Conservation (phyloP, 2,888 invertebrate species). For the Pyrrhia umbra region DNA sequence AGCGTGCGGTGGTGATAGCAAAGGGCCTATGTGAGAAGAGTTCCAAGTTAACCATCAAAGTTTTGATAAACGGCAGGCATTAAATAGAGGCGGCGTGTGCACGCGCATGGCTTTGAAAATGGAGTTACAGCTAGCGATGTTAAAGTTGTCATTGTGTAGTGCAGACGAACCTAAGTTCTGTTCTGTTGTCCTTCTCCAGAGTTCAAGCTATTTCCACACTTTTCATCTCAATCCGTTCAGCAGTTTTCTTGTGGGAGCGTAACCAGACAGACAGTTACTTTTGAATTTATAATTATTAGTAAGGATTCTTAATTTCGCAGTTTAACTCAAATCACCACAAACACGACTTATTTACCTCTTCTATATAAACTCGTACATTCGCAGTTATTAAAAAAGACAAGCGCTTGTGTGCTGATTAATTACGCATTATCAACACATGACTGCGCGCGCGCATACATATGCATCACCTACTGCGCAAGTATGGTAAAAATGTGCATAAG, state of each 20-base stretch:
- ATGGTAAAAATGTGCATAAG: constrained; percentile 27
- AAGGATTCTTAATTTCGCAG: too few species aligned
- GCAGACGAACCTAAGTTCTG: too few species aligned
- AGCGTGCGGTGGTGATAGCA: constrained; percentile 8
- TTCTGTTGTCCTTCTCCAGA: too few species aligned
- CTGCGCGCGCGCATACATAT: constrained; percentile 41
- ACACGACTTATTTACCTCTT: too few species aligned
- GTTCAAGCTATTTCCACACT: too few species aligned
- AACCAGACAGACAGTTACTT: too few species aligned
- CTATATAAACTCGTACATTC: constrained; percentile 5
- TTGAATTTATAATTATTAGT: too few species aligned
- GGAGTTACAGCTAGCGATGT: constrained; percentile 6
- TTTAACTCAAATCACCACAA: too few species aligned
- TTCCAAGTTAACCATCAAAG: constrained; percentile 34
- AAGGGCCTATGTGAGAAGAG: constrained; percentile 52
- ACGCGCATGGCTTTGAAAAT: constrained; percentile 31
- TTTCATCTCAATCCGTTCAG: too few species aligned
- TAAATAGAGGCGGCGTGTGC: constrained; percentile 13
- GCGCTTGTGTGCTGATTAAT: constrained; percentile 46
- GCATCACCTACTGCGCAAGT: constrained; percentile 23
- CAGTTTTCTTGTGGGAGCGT: too few species aligned
- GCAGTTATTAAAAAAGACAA: constrained; percentile 45
- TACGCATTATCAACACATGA: constrained; percentile 44
- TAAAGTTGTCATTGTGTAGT: constrained; percentile 6
- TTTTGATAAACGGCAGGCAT: constrained; percentile 27